Evolutionary conservation across 2,888 invertebrate genomes (phyloP), one percentile per base, ranked within the genome.

Genomic region (Ommatoiulus sabulosus): DNA sequence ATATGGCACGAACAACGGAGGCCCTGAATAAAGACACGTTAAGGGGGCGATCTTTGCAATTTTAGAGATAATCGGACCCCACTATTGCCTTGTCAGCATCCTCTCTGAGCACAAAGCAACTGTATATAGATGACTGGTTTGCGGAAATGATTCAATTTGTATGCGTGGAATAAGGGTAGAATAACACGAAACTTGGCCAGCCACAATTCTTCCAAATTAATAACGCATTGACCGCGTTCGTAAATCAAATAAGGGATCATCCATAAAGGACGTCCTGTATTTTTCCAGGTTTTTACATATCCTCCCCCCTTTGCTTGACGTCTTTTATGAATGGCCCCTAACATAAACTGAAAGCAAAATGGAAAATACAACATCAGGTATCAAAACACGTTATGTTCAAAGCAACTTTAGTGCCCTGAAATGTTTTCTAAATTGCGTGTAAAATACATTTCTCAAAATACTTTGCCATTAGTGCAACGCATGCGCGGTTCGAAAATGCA

Each of bases 1-100:
- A 72, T 72, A 72, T 72, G 72, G n/a, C 72, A 72, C 72, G 24
- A 72, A 72, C 72, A 72, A 72, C 72, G n/a, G 72, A 72, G 48
- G 72, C 7, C 20, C 24, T 1, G 72, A 1, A 72, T 8, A 24
- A n/a, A 72, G 4, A 24, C 72, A 8, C 24, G 72, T n/a, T 24
- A 72, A 72, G 20, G 24, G 72, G 63, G 20, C 63, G 20, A 20
- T 63, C 63, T 63, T 63, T 48, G 48, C 63, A 4, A 72, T 24
- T 7, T 72, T 24, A 72, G 24, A 72, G 72, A 72, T 17, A 24
- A 72, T 24, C 24, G 8, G 24, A 8, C 24, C 8, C 24, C 72
- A 24, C 24, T n/a, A 24, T n/a, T 72, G 72, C 20, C 6, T 24
- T 8, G 72, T 24, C 72, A 72, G 72, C 72, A 72, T 10, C 24